Conservation (phyloP, 1,140 invertebrate species). For the Nixonia krombeini region DNA sequence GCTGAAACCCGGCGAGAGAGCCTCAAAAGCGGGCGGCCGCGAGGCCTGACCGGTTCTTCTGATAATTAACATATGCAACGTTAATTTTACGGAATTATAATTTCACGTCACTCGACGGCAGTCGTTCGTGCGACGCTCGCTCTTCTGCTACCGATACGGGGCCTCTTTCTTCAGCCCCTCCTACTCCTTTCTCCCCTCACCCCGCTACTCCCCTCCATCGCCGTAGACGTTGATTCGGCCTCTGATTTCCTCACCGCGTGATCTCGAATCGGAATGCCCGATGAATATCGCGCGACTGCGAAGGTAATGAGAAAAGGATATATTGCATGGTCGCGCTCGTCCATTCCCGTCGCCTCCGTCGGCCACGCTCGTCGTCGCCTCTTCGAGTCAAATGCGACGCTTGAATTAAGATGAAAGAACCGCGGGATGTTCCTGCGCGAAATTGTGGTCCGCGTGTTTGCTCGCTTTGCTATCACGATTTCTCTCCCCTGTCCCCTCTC, state of each 20-base stretch:
- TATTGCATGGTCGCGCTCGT: conserved; percentile 15
- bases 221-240: conserved; percentile 9
- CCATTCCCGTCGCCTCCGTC: conserved; percentile 14
- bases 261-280: conserved; percentile 32
- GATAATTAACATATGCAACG: conserved; percentile 66
- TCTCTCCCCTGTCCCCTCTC: too few species aligned
- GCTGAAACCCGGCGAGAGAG: too few species aligned
- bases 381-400: conserved; percentile 36
- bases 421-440: conserved; percentile 28
- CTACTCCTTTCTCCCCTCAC: conserved; percentile 22
- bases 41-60: conserved; percentile 55
- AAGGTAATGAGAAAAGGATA: conserved; percentile 37
- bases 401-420: conserved; percentile 48
- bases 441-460: too few species aligned
- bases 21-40: conserved; percentile 13
- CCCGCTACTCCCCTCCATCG: conserved; percentile 2
- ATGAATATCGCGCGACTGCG: conserved; percentile 34
- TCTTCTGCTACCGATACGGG: conserved; percentile 33
- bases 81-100: conserved; percentile 69
- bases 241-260: conserved; percentile 17
- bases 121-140: conserved; percentile 26
- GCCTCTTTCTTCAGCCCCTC: conserved; percentile 23
- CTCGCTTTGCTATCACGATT: too few species aligned
- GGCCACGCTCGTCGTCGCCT: conserved; percentile 33
- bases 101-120: conserved; percentile 51